Evolutionary conservation across 2,113 vertebrate species (phyloP).

Genomic region (Muntiacus reevesi): DNA sequence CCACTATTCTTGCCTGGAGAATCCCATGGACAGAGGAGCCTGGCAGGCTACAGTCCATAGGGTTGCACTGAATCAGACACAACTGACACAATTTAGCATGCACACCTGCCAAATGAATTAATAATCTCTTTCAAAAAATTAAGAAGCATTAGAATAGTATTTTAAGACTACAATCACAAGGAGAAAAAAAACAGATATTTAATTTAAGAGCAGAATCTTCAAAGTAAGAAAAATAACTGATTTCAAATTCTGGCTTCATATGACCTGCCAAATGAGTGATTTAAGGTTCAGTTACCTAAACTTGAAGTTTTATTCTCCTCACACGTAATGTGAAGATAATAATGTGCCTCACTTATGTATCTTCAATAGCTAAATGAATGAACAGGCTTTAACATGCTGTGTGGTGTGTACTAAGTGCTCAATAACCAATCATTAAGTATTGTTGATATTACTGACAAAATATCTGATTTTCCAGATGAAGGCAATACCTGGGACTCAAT

Average conservation of each 20-base stretch:
- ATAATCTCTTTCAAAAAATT: neutral
- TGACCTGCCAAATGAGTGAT: neutral
- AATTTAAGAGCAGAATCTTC: neutral
- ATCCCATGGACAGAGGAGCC: neutral
- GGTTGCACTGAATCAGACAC: fast-evolving
- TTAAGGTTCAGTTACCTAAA: neutral
- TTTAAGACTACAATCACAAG: neutral
- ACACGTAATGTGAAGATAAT: neutral
- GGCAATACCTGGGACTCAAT: neutral
- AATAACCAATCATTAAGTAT: neutral
- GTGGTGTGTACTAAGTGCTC: neutral
- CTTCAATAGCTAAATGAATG: neutral
- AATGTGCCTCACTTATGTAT: neutral
- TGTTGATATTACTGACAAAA: neutral
- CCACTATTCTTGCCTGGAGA: neutral
- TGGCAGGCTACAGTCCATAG: neutral
- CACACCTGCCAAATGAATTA: neutral
- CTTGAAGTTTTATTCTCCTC: neutral
- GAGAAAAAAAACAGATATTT: neutral
- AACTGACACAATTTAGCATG: neutral
- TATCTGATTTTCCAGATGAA: neutral
- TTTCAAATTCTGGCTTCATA: neutral
- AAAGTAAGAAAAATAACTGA: neutral
- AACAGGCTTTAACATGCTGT: neutral
- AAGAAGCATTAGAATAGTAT: neutral